Conservation (phyloP, 2,888 invertebrate genomes). For the Eumerus sabulonum region DNA sequence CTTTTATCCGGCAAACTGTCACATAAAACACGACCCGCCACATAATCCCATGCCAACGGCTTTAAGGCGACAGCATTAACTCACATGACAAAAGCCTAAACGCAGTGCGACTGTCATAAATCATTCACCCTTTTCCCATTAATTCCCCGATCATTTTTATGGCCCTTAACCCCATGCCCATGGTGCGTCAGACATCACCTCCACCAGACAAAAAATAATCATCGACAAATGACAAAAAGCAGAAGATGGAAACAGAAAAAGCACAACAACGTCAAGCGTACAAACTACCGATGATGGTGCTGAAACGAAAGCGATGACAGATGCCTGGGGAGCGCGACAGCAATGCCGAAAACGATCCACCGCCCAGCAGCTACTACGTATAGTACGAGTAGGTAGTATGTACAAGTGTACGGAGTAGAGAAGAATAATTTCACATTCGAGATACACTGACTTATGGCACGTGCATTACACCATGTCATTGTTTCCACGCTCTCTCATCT, state of each 20-base stretch:
- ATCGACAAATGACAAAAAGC: constrained; percentile 38
- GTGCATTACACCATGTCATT: constrained; percentile 67
- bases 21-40: too few relatives aligned
- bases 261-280: too few relatives aligned
- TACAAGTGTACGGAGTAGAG: constrained; percentile 35
- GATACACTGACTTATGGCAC: constrained; percentile 65
- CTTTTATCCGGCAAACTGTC: too few relatives aligned
- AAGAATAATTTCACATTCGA: constrained; percentile 67
- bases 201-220: constrained; percentile 37
- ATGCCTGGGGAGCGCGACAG: constrained; percentile 44
- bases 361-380: background rate
- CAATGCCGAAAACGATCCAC: constrained; percentile 1
- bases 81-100: constrained; percentile 6
- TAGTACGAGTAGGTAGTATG: background rate
- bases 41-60: too few relatives aligned
- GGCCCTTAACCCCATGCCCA: constrained; percentile 39
- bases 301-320: constrained; percentile 58
- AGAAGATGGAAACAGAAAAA: constrained; percentile 41
- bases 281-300: constrained; percentile 54
- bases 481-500: constrained; percentile 67
- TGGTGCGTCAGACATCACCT: background rate
- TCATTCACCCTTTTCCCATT: constrained; percentile 13
- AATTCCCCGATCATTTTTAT: constrained; percentile 27
- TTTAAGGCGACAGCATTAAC: background rate
- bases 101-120: constrained; percentile 15